Conservation (phyloP, 2,113 vertebrate species). For the Hypanus sabinus region DNA sequence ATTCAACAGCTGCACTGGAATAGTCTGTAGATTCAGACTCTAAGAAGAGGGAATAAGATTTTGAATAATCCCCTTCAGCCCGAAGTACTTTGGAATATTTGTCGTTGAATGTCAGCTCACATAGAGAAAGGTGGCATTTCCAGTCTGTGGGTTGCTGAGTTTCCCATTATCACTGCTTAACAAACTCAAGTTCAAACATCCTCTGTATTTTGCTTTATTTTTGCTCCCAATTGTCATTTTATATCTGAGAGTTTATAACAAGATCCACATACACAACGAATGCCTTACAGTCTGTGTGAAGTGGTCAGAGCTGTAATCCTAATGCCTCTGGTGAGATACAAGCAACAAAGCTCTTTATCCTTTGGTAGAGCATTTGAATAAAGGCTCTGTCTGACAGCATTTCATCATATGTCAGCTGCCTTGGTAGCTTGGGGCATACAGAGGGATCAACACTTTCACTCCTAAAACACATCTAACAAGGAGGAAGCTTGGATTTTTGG, state of each 20-base stretch:
- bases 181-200: too few relatives aligned
- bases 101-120: too few relatives aligned
- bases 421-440: background rate
- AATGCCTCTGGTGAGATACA: background rate
- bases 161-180: too few relatives aligned
- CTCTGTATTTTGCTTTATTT: too few relatives aligned
- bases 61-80: background rate
- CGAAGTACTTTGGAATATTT: too few relatives aligned
- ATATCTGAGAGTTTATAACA: background rate
- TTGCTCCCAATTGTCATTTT: too few relatives aligned
- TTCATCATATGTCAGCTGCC: background rate
- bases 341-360: background rate
- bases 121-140: too few relatives aligned
- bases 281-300: background rate
- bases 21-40: background rate
- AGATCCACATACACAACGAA: background rate
- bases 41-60: background rate
- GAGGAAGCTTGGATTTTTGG: background rate
- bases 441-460: background rate
- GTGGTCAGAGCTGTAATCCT: background rate
- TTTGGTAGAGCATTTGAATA: too few relatives aligned
- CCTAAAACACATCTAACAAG: background rate
- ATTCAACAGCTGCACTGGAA: background rate
- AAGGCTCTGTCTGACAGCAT: background rate
- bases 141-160: too few relatives aligned